phyloP scores from a whole-genome alignment of 2,888 invertebrate species.

The Sussaba pulchella region DNA sequence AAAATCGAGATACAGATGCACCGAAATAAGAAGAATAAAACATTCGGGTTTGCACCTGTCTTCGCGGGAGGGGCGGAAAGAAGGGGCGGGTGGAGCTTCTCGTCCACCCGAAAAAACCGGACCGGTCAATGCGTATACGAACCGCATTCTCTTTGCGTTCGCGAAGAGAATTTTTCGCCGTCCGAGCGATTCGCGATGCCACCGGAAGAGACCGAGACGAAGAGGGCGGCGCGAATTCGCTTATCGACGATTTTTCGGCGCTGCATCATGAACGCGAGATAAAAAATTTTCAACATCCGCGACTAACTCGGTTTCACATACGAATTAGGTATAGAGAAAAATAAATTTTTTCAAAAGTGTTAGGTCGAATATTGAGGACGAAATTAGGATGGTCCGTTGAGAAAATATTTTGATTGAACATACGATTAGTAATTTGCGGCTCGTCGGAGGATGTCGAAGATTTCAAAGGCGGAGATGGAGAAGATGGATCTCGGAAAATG shows the following conservation, averaged over 20 bases:
- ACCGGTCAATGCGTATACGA: slow-evolving; percentile 48
- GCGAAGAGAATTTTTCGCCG: slow-evolving; percentile 42
- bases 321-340: no score
- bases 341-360: no score
- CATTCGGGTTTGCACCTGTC: slow-evolving; percentile 44
- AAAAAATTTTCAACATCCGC: no score
- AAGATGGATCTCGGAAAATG: neutral
- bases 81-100: neutral
- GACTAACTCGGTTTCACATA: no score
- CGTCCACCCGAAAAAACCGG: slow-evolving; percentile 34
- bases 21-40: slow-evolving; percentile 32
- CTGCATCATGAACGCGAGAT: no score
- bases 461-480: no score
- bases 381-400: neutral
- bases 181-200: neutral
- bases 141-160: slow-evolving; percentile 52
- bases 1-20: neutral
- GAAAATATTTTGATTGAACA: neutral
- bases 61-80: neutral
- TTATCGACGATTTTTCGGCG: neutral
- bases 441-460: neutral
- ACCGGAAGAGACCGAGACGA: slow-evolving; percentile 25
- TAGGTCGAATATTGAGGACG: neutral
- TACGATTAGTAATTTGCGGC: neutral
- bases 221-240: neutral